phyloP scores from a whole-genome alignment of 2,797 vertebrate genomes.

The Hafferia zeledoni region DNA sequence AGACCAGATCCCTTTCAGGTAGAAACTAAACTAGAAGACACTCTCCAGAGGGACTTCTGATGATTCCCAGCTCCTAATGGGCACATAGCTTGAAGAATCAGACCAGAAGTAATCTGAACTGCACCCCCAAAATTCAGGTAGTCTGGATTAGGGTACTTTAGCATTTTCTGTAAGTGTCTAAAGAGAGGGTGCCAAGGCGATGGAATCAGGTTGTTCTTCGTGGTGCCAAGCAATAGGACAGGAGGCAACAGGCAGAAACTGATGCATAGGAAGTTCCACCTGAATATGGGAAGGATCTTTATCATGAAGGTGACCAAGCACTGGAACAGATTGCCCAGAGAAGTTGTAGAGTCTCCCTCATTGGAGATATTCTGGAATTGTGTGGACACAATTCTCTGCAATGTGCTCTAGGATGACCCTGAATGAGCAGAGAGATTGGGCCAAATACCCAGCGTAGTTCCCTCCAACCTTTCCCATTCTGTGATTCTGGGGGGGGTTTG shows the following conservation, averaged over 20 bases:
- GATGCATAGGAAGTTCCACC: background rate
- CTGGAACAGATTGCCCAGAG: background rate
- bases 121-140: background rate
- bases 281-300: background rate
- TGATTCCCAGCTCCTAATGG: background rate
- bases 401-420: background rate
- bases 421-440: background rate
- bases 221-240: background rate
- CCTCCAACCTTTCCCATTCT: background rate
- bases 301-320: rapidly evolving
- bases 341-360: background rate
- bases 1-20: background rate
- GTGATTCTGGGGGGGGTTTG: background rate
- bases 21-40: background rate
- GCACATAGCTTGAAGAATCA: background rate
- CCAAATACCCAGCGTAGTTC: background rate
- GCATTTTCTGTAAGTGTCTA: background rate
- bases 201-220: background rate
- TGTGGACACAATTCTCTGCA: background rate
- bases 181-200: background rate
- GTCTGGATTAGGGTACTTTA: background rate
- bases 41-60: background rate
- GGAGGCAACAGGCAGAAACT: background rate
- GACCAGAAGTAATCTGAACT: background rate
- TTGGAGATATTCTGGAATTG: background rate